phyloP scores from a whole-genome alignment of 2,797 vertebrate species.

The Pantherophis alleghaniensis region DNA sequence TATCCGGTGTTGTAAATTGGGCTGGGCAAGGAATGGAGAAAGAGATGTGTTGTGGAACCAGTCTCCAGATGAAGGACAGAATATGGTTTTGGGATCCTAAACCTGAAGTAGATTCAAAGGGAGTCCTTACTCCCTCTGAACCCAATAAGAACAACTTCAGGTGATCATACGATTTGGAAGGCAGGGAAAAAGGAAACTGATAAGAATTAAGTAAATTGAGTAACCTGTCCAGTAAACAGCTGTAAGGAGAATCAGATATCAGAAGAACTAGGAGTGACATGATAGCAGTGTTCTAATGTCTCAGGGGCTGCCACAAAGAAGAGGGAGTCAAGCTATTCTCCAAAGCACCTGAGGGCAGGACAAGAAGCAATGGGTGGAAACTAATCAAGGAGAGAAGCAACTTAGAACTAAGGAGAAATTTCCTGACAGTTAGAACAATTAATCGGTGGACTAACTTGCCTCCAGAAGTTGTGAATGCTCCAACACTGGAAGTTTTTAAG shows the following conservation, averaged over 20 bases:
- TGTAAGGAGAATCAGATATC: background rate
- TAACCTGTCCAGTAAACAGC: background rate
- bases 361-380: too few relatives aligned
- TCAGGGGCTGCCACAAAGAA: too few relatives aligned
- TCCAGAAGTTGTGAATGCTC: too few relatives aligned
- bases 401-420: too few relatives aligned
- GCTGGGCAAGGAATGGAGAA: background rate
- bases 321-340: too few relatives aligned
- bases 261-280: too few relatives aligned
- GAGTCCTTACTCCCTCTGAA: background rate
- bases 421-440: too few relatives aligned
- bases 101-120: background rate
- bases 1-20: background rate
- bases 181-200: background rate
- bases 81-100: background rate
- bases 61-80: background rate
- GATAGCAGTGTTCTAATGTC: too few relatives aligned
- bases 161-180: background rate
- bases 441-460: too few relatives aligned
- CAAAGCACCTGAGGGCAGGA: too few relatives aligned
- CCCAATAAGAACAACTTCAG: background rate
- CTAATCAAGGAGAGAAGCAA: too few relatives aligned
- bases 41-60: background rate
- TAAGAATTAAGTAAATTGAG: background rate
- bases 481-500: too few relatives aligned